Conservation (phyloP, 2,113 vertebrate genomes). For the Uropsilus gracilis region DNA sequence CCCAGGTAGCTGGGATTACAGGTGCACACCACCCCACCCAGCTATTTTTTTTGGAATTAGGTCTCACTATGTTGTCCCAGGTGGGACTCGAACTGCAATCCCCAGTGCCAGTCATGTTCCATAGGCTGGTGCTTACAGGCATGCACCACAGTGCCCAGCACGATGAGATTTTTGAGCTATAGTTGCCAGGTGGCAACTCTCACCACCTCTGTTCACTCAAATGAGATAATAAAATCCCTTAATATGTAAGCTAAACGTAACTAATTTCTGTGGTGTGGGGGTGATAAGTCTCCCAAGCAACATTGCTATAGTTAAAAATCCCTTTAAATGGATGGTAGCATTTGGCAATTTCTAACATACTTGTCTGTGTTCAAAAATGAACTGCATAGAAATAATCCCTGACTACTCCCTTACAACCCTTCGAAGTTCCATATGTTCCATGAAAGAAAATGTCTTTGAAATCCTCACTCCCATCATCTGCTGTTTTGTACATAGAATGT, state of each 20-base stretch:
- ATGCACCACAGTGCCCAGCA: too few relatives aligned
- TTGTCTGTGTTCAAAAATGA: conserved; percentile 21
- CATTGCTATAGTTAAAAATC: not conserved
- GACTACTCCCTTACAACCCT: conserved; percentile 9
- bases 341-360: conserved; percentile 45
- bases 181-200: not conserved
- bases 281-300: not conserved
- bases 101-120: too few relatives aligned
- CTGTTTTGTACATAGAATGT: conserved; percentile 43
- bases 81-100: too few relatives aligned
- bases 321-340: conserved; percentile 10
- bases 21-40: too few relatives aligned
- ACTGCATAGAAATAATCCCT: not conserved
- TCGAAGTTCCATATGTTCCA: conserved; percentile 47
- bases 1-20: too few relatives aligned
- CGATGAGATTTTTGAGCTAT: not conserved
- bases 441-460: conserved; percentile 63
- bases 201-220: not conserved
- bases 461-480: conserved; percentile 39
- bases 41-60: too few relatives aligned
- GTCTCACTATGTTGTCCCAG: too few relatives aligned
- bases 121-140: too few relatives aligned
- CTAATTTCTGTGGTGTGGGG: not conserved
- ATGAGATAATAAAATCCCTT: not conserved
- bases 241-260: not conserved